Conservation (phyloP, 1,140 invertebrate species). For the Cheumatopsyche charites region DNA sequence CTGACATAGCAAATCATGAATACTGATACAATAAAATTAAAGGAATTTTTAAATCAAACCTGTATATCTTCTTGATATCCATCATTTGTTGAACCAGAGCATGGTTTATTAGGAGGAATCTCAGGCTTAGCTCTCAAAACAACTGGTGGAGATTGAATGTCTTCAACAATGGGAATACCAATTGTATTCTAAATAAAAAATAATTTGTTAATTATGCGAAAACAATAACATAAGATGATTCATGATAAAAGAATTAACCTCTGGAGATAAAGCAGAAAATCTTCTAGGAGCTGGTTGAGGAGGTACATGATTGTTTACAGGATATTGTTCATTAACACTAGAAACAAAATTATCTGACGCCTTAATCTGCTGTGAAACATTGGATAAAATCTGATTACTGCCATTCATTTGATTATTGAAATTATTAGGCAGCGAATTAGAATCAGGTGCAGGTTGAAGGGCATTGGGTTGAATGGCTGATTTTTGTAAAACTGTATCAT, state of each 20-base stretch:
- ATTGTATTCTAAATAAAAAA: conserved; percentile 43
- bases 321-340: conserved; percentile 42
- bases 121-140: conserved; percentile 54
- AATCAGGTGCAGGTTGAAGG: conserved; percentile 51
- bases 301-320: conserved; percentile 48
- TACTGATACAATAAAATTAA: background rate
- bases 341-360: conserved; percentile 10
- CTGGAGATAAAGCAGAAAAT: conserved; percentile 49
- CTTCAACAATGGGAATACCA: conserved; percentile 46
- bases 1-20: background rate
- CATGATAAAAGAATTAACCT: conserved; percentile 36
- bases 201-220: conserved; percentile 1
- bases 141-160: conserved; percentile 38
- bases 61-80: conserved; percentile 60
- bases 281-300: conserved; percentile 60
- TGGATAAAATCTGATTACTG: conserved; percentile 46
- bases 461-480: conserved; percentile 51
- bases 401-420: conserved; percentile 30
- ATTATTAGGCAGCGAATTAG: conserved; percentile 4
- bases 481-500: conserved; percentile 43
- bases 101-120: conserved; percentile 57
- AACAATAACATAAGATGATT: conserved; percentile 4
- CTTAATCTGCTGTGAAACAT: conserved; percentile 25
- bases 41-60: conserved; percentile 54
- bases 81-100: conserved; percentile 58